These are phyloP conservation scores for Cybosia mesomella DNA, from an alignment of 2,888 invertebrate species.

Conservation along the genomic window DNA sequence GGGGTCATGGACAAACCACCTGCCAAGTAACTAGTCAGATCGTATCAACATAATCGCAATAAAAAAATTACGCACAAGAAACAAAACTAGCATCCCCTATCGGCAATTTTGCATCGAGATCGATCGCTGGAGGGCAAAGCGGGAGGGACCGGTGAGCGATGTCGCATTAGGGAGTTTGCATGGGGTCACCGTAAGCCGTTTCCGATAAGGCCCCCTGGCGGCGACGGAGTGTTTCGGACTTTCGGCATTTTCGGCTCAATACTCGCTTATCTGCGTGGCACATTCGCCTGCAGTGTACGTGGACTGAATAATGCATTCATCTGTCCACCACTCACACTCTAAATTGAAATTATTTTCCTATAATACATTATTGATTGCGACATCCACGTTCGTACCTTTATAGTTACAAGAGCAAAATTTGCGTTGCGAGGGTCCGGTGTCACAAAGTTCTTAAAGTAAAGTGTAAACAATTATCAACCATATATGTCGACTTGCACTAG, in stretches of 20 bases:
- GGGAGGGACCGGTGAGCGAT: slow-evolving; percentile 71
- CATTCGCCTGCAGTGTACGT: slow-evolving; percentile 80
- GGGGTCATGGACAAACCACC: slow-evolving; percentile 36
- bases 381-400: slow-evolving; percentile 12
- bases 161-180: slow-evolving; percentile 85
- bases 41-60: slow-evolving; percentile 65
- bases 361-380: slow-evolving; percentile 70
- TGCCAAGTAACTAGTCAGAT: slow-evolving; percentile 48
- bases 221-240: slow-evolving; percentile 60
- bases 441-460: neutral
- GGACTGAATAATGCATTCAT: slow-evolving; percentile 79
- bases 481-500: too few relatives aligned
- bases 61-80: slow-evolving; percentile 77
- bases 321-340: slow-evolving; percentile 62
- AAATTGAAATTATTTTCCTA: slow-evolving; percentile 83
- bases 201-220: slow-evolving; percentile 84
- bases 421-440: neutral
- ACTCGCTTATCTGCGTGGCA: slow-evolving; percentile 81
- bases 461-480: neutral
- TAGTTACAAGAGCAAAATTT: neutral
- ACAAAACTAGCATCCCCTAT: slow-evolving; percentile 75
- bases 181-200: slow-evolving; percentile 87
- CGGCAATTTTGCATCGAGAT: slow-evolving; percentile 84
- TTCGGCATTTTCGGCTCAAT: slow-evolving; percentile 72
- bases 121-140: slow-evolving; percentile 74